Percentiles rank a stretch among this genome's conserved stretches.
Evolutionary conservation across 2,888 invertebrate species (phyloP).

Genomic region (Hydrotaea cyrtoneurina): DNA sequence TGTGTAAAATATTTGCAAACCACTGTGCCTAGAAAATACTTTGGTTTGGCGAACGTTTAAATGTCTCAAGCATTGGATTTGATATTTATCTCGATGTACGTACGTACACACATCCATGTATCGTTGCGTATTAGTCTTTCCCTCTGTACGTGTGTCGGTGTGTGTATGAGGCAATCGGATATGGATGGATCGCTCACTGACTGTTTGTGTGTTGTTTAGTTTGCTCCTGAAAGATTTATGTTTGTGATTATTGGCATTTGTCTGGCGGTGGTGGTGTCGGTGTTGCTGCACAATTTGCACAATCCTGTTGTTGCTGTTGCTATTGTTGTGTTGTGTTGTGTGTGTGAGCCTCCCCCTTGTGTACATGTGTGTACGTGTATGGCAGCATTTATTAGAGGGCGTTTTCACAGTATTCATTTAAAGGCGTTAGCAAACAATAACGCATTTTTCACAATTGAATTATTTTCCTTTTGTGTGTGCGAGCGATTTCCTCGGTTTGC

Average conservation of each 20-base stretch:
- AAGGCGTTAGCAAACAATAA: constrained; percentile 51
- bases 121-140: not conserved
- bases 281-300: not conserved
- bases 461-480: constrained; percentile 49
- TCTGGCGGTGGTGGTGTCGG: constrained; percentile 38
- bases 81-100: too few species aligned
- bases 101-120: not conserved
- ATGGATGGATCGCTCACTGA: not conserved
- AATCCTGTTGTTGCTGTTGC: not conserved
- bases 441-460: constrained; percentile 59
- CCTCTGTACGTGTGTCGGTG: not conserved
- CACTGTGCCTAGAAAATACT: too few species aligned
- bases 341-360: not conserved
- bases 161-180: constrained; percentile 1
- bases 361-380: constrained; percentile 31
- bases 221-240: constrained; percentile 61
- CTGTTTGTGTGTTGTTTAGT: not conserved
- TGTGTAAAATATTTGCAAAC: too few species aligned
- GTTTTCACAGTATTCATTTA: constrained; percentile 28
- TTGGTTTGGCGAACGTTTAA: too few species aligned
- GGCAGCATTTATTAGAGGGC: not conserved
- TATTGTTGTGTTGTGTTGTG: not conserved
- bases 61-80: too few species aligned
- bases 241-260: constrained; percentile 63
- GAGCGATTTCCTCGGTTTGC: constrained; percentile 9